Evolutionary conservation across 2,113 vertebrate species (phyloP), one percentile per base, ranked within the genome.

Genomic region (Oxyruncus cristatus): DNA sequence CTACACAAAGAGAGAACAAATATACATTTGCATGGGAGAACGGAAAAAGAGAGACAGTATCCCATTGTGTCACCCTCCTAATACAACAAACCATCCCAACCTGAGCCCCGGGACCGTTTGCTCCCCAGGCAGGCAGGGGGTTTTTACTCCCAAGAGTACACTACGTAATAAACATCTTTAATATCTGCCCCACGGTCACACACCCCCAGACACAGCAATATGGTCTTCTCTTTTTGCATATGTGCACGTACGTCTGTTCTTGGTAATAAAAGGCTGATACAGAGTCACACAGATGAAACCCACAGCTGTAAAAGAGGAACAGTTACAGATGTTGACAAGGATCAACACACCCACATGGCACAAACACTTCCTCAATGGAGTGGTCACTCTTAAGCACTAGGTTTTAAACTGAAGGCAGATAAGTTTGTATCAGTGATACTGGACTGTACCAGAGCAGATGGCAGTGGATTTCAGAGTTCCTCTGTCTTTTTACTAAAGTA

Each of bases 1-100:
- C 92, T 91, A 94, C 89, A 91, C 44, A 80, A 49, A 93, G 52
- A 94, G 37, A 79, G 46, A 89, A 97, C 58, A 85, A 91, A 81
- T 67, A 91, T 1, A 87, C 85, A 73, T 75, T 93, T 83, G 63
- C 49, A 75, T 35, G 68, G 94, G 19, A 72, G 68, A 88, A 90
- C 15, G 52, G 58, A 19, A 67, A 58, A 74, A 78, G 11, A 89
- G 22, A 80, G 37, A 33, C 39, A 44, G 14, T 37, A 62, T 82
- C 46, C 53, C 39, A 21, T 19, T 66, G n/a, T 89, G 74, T 85
- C 49, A 83, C 83, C 72, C 79, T 82, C 50, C 61, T 35, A 55
- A 49, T 10, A 75, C 49, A 84, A 76, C 33, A 50, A 87, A 73
- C 52, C 53, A 18, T 17, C 70, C 68, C 88, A 65, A 6, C 35